Conservation (phyloP, 2,888 invertebrate genomes). For the Sylvicola cinctus region DNA sequence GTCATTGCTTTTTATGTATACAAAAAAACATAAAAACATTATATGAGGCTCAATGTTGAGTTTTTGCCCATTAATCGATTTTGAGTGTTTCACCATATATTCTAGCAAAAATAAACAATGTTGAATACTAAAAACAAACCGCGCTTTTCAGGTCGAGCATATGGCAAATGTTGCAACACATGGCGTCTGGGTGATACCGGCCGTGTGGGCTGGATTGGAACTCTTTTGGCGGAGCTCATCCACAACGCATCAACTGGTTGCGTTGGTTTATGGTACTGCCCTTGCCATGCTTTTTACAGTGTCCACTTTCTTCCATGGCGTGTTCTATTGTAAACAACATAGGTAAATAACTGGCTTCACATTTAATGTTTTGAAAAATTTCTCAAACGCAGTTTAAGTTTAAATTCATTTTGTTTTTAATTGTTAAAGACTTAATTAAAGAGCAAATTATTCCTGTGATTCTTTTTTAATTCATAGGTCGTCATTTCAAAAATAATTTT, state of each 20-base stretch:
- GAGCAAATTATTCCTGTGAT: not conserved
- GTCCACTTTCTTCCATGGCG: conserved; percentile 77
- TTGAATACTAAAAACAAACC: too few relatives aligned
- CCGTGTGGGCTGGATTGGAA: conserved; percentile 54
- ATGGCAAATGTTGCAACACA: conserved; percentile 83
- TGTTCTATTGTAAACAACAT: conserved; percentile 49
- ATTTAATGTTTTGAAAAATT: conserved; percentile 5
- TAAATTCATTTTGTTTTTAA: too few relatives aligned
- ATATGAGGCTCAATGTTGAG: too few relatives aligned
- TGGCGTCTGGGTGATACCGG: conserved; percentile 73
- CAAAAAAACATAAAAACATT: too few relatives aligned
- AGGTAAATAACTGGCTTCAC: conserved; percentile 22
- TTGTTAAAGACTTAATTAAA: not conserved
- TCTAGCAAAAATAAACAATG: too few relatives aligned
- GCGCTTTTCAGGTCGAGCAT: conserved; percentile 57
- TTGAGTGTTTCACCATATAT: too few relatives aligned
- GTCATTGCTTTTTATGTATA: too few relatives aligned
- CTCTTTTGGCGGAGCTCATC: conserved; percentile 52
- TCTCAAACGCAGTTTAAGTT: too few relatives aligned
- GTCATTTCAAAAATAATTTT: too few relatives aligned
- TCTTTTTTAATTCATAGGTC: too few relatives aligned
- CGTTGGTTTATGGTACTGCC: conserved; percentile 69
- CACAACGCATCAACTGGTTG: conserved; percentile 56
- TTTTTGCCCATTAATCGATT: too few relatives aligned
- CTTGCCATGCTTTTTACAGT: conserved; percentile 68